Base-by-base conservation (phyloP, 2,888 invertebrate species). In the Drosophila peninsularis region DNA sequence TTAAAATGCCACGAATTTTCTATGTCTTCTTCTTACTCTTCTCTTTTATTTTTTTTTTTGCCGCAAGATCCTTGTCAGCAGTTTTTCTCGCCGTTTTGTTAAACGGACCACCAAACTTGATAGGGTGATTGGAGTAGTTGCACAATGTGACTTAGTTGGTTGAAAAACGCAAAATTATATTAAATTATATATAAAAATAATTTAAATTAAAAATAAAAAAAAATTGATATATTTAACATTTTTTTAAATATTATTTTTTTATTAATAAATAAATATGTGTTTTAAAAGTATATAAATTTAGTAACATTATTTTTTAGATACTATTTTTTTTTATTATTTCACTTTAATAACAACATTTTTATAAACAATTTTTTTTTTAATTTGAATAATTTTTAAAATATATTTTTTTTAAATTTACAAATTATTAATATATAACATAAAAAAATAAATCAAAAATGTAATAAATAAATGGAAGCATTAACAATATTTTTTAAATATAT, bases 1-100 rank as follows among this genome's bases (percentile, higher is more conserved):
- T 81, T 72, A 81, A 87, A 87, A 84, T 81, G 88, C 65, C 82
- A 76, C 85, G 67, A 87, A 66, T 69, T 72, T 64, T 67, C 47
- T 65, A 68, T 73, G 75, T 66, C 66, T 60, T 60, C 42, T 47
- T 47, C 21, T 54, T 56, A 37, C 17, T 45, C 37, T 11, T 58
- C 50, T 37, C 30, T 9, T 17, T 34, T 50, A 11, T 19, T 57
- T 56, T 54, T 56, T 34, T 52, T 64, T 27, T 36, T 45, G 60
- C 71, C 75, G 68, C 82, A 81, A 80, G 66, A 76, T 74, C 63
- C 73, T 81, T 81, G 85, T 82, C 85, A 84, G 70, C 66, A 62
- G 49, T 60, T 72, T 78, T 71, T 72, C 62, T 52, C 30, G 7
- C 36, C 36, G 41, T 45, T 55, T 66, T 66, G 56, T 62, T 44